Conservation (phyloP, 2,888 invertebrate genomes). For the Monopis laevigella region DNA sequence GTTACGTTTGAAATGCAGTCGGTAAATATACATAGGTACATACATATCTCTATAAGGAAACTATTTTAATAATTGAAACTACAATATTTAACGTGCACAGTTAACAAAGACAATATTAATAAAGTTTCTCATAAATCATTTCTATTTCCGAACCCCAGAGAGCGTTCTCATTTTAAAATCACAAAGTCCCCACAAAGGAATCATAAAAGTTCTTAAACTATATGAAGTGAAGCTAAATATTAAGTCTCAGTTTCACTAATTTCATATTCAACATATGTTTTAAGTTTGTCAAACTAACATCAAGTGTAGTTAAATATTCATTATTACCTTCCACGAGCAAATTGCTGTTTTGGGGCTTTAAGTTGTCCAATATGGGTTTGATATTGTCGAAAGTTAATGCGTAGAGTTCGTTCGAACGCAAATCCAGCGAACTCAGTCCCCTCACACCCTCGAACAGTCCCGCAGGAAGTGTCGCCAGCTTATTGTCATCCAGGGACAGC, state of each 20-base stretch:
- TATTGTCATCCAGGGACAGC: conserved; percentile 80
- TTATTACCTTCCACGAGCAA: conserved; percentile 78
- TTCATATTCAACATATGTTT: conserved; percentile 53
- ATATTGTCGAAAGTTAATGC: conserved; percentile 81
- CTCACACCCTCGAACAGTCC: conserved; percentile 79
- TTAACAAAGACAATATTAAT: conserved; percentile 11
- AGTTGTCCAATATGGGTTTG: conserved; percentile 79
- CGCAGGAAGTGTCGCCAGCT: conserved; percentile 74
- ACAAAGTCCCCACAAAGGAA: conserved; percentile 26
- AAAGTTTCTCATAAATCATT: conserved; percentile 21
- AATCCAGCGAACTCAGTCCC: conserved; percentile 76
- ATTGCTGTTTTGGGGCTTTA: conserved; percentile 78
- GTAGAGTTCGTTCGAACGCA: conserved; percentile 80
- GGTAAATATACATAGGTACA: no score
- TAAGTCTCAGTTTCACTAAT: conserved; percentile 41
- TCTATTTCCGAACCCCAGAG: conserved; percentile 28
- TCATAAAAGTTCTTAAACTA: conserved; percentile 46
- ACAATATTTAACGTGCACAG: background rate
- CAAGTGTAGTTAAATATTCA: conserved; percentile 42
- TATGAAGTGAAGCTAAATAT: conserved; percentile 48
- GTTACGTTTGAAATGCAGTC: no score
- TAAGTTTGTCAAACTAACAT: conserved; percentile 39
- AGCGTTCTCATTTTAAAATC: conserved; percentile 9
- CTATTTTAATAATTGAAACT: no score
- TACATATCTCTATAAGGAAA: no score